Conservation (phyloP, 2,113 vertebrate species). For the Oplegnathus fasciatus region DNA sequence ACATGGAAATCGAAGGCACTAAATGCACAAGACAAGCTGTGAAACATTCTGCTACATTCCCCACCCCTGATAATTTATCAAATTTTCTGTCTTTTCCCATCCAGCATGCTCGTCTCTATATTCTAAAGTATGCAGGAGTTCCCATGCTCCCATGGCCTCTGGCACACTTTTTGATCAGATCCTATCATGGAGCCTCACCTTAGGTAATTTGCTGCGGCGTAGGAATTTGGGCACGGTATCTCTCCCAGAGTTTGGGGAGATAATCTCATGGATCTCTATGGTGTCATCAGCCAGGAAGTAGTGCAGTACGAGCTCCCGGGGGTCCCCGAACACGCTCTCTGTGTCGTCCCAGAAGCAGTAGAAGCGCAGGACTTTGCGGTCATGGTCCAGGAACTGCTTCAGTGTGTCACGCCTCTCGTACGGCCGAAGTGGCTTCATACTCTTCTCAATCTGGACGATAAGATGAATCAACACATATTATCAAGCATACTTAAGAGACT, state of each 20-base stretch:
- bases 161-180: neutral
- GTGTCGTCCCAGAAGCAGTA: slow-evolving; percentile 91
- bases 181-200: slow-evolving; percentile 81
- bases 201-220: slow-evolving; percentile 89
- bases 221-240: slow-evolving; percentile 86
- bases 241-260: slow-evolving; percentile 86
- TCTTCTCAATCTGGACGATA: slow-evolving; percentile 79
- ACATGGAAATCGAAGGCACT: neutral
- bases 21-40: neutral
- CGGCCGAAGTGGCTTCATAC: slow-evolving; percentile 86
- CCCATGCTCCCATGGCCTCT: too few relatives aligned
- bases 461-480: neutral
- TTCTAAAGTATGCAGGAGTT: neutral
- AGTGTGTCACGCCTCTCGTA: slow-evolving; percentile 88
- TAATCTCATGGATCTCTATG: slow-evolving; percentile 89
- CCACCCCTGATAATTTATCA: neutral
- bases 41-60: neutral
- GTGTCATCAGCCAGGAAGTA: slow-evolving; percentile 94
- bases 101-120: neutral
- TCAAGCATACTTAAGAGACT: too few relatives aligned
- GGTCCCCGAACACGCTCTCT: slow-evolving; percentile 76
- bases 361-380: slow-evolving; percentile 91
- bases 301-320: slow-evolving; percentile 87
- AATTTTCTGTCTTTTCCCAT: neutral
- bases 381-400: slow-evolving; percentile 90